phyloP scores from a whole-genome alignment of 2,797 vertebrate species.

The Sebastes vulpes region DNA sequence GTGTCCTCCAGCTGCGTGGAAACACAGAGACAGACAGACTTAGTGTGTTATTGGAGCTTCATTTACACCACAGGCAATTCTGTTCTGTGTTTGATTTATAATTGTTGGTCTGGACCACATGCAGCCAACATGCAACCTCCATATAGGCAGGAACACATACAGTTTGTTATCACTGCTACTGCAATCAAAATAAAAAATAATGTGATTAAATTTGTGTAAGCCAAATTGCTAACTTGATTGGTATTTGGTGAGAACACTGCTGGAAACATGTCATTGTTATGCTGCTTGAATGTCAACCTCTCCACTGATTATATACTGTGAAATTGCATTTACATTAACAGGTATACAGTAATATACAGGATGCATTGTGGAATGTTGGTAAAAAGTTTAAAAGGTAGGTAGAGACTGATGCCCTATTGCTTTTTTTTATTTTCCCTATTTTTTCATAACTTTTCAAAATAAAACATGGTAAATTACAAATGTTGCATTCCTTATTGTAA shows the following conservation, averaged over 20 bases:
- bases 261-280: neutral
- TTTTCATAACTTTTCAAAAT: too few relatives aligned
- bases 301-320: neutral
- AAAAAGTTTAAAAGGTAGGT: neutral
- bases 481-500: neutral
- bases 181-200: neutral
- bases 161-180: neutral
- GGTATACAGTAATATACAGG: neutral
- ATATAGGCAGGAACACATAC: neutral
- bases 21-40: constrained; percentile 13
- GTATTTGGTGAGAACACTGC: neutral
- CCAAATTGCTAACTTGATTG: neutral
- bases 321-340: neutral
- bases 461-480: neutral
- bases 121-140: neutral
- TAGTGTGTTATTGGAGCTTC: neutral
- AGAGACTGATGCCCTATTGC: neutral
- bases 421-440: neutral
- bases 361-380: neutral
- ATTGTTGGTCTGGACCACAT: neutral
- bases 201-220: too few relatives aligned
- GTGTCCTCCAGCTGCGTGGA: constrained; percentile 89
- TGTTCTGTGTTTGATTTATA: neutral
- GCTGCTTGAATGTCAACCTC: neutral
- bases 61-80: neutral